A percentile compares a stretch with the other conserved stretches of the same genome.
Evolutionary conservation across 2,888 invertebrate genomes (phyloP).

Genomic region (Hemaris fuciformis): DNA sequence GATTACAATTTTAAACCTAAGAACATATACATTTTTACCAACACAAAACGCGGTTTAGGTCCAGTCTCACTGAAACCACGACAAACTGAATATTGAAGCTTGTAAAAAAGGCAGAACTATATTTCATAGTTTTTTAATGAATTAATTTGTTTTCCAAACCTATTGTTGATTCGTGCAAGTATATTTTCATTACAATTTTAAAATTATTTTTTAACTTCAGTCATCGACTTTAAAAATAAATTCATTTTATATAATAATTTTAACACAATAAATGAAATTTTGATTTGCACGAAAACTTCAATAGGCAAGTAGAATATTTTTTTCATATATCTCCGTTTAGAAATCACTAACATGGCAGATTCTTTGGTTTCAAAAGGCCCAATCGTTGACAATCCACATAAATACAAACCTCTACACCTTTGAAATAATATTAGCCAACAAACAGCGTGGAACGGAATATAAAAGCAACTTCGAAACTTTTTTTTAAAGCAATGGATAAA

Average conservation of each 20-base stretch:
- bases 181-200: background rate
- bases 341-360: slow-evolving; percentile 14
- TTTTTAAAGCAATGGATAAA: background rate
- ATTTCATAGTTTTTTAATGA: background rate
- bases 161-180: background rate
- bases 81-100: background rate
- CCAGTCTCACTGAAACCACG: background rate
- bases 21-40: background rate
- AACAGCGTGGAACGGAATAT: background rate
- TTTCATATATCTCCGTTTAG: background rate
- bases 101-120: background rate
- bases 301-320: background rate
- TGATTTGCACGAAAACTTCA: background rate
- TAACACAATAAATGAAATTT: background rate
- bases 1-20: background rate
- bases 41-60: background rate
- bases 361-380: slow-evolving; percentile 28
- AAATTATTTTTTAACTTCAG: background rate
- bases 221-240: background rate
- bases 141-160: background rate
- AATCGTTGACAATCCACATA: slow-evolving; percentile 20
- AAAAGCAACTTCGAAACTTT: background rate
- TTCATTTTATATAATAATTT: background rate
- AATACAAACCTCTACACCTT: slow-evolving; percentile 16
- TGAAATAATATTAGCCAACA: background rate